These are phyloP conservation scores for Trididemnum nubilum DNA, from an alignment of 23 tunicate genomes.

Conservation along the genomic window DNA sequence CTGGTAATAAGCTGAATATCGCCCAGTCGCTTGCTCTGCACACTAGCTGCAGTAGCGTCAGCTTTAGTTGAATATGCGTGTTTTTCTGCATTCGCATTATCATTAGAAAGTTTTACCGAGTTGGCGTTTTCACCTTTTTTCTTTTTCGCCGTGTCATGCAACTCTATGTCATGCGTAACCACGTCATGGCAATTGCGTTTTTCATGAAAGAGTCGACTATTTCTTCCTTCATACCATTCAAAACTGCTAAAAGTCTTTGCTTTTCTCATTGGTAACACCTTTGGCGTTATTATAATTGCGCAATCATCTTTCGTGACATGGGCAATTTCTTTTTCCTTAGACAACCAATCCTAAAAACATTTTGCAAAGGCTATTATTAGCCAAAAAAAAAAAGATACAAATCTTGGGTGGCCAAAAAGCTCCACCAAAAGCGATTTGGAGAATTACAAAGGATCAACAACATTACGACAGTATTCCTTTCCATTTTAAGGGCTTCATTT, in stretches of 20 bases:
- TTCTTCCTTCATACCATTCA: constrained; percentile 1
- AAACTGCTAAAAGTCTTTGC: neutral
- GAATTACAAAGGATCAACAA: no score
- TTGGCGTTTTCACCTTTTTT: neutral
- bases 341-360: constrained; percentile 6
- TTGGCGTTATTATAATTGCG: constrained; percentile 9
- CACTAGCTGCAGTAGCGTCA: no score
- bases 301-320: constrained; percentile 21
- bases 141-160: neutral
- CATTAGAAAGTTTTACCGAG: no score
- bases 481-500: no score
- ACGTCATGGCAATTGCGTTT: neutral
- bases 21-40: neutral
- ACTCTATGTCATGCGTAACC: no score
- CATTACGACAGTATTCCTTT: no score
- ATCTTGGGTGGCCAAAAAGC: no score
- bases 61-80: neutral
- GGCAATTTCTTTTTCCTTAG: neutral
- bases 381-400: no score
- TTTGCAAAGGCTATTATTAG: no score
- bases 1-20: neutral
- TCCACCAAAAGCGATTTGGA: no score
- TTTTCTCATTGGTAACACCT: neutral
- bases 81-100: neutral
- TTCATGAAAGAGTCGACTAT: neutral